Evolutionary conservation across 2,113 vertebrate genomes (phyloP), one percentile per base, ranked within the genome.

Genomic region (Aphyosemion australe): DNA sequence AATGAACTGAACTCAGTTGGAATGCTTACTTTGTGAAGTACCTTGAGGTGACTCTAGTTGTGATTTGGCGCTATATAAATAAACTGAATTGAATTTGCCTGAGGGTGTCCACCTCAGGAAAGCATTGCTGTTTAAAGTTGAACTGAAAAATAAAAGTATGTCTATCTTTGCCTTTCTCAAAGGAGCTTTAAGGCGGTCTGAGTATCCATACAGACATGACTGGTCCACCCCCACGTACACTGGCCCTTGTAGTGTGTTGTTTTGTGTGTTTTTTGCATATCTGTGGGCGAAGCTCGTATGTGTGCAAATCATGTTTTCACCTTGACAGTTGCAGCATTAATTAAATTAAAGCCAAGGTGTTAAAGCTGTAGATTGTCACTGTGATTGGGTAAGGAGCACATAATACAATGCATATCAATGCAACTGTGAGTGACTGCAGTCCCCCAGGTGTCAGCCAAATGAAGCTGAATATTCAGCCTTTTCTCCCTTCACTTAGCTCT

Each of bases 261-360:
- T 48, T 37, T 37, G 18, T 52, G 21, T 52, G 13, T 8, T 14
- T 52, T 4, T 51, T 72, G 26, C 26, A 26, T 26, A 63, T 59
- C 74, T 1, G 68, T 75, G 65, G 45, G 67, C 61, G 74, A 52
- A 52, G 47, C 68, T 45, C 52, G 26, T 5, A 62, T 62, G 76
- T 85, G 87, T 91, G 88, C 80, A 91, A 90, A 90, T 90, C 59
- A 89, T 88, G 84, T 88, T 91, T 92, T 88, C 80, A 82, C 82
- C 86, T 79, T 79, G 88, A 83, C 84, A 87, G 82, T 88, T 84
- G 51, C 86, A 91, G 86, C 86, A 90, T 90, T 93, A 93, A 94
- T 94, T 92, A 91, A 93, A 92, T 93, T 92, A 93, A 90, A 89
- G 86, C 84, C 74, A 89, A 88, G 81, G 90, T 91, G 92, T 84